phyloP scores from a whole-genome alignment of 2,888 invertebrate genomes.

The Pandemis corylana region DNA sequence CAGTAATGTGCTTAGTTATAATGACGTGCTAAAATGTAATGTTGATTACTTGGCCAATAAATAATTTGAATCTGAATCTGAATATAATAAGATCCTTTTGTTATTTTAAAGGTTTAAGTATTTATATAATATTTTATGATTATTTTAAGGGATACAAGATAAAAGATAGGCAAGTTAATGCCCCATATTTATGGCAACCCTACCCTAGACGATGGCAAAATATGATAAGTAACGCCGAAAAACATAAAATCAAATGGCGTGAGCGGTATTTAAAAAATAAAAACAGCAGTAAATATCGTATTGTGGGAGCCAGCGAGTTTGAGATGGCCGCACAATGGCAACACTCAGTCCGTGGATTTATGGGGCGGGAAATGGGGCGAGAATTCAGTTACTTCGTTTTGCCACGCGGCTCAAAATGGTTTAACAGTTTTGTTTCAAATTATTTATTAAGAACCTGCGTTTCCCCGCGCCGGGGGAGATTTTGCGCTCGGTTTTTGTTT shows the following conservation, averaged over 20 bases:
- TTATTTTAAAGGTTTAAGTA: too few relatives aligned
- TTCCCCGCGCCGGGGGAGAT: neutral
- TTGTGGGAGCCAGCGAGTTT: constrained; percentile 5
- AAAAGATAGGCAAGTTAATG: neutral
- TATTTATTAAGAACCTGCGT: neutral
- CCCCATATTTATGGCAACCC: neutral
- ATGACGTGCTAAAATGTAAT: too few relatives aligned
- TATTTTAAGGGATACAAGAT: neutral
- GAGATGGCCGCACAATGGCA: constrained; percentile 16
- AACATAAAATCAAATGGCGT: constrained; percentile 6
- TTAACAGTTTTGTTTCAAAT: constrained; percentile 7
- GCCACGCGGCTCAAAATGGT: constrained; percentile 1
- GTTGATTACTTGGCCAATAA: too few relatives aligned
- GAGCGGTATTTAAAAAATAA: constrained; percentile 4
- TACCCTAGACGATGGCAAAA: neutral
- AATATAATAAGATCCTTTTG: too few relatives aligned
- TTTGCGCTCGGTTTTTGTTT: too few relatives aligned
- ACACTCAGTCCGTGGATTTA: constrained; percentile 15
- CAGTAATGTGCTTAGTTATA: too few relatives aligned
- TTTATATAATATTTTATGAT: too few relatives aligned
- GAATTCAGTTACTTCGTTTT: constrained; percentile 22
- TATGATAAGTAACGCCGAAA: neutral
- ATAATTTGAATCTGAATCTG: too few relatives aligned
- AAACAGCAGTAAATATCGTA: constrained; percentile 22
- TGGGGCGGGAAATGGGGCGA: constrained; percentile 9